Percentiles rank a stretch among this genome's conserved stretches.
These are phyloP conservation scores for Apostichopus parvimensis DNA, from an alignment of 35 echinoderm and acorn worm genomes.

Conservation along the genomic window DNA sequence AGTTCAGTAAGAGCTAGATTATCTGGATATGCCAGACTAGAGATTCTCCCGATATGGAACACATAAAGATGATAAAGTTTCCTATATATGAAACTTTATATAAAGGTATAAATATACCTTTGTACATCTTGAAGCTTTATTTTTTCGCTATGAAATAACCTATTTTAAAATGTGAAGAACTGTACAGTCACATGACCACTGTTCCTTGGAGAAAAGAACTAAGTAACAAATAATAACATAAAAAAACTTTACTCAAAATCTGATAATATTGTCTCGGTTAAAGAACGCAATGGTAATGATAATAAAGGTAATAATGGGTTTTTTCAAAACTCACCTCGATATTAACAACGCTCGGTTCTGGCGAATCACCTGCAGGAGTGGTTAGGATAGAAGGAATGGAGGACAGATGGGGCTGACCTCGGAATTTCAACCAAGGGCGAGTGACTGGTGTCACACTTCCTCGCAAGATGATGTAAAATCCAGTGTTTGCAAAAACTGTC, in stretches of 20 bases:
- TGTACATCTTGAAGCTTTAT: too few relatives aligned
- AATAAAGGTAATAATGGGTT: neutral
- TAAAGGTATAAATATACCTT: neutral
- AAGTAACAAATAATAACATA: too few relatives aligned
- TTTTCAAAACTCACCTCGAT: neutral
- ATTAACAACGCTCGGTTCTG: neutral
- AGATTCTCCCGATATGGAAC: neutral
- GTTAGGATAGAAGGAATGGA: constrained; percentile 57
- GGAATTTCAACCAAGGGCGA: constrained; percentile 77
- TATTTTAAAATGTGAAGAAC: too few relatives aligned
- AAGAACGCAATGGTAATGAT: too few relatives aligned
- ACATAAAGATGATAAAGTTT: neutral
- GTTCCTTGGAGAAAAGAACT: too few relatives aligned
- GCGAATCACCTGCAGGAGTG: neutral
- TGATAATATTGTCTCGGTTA: too few relatives aligned
- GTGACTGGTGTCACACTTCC: constrained; percentile 85
- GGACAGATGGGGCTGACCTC: constrained; percentile 36
- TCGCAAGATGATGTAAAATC: constrained; percentile 86
- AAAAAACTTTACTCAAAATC: too few relatives aligned
- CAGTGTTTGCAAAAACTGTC: constrained; percentile 83
- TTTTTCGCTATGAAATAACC: too few relatives aligned
- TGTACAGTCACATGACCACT: too few relatives aligned
- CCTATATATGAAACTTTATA: neutral
- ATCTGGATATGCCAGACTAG: neutral
- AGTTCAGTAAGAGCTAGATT: neutral